Percentiles rank a stretch among this genome's conserved stretches.
Conservation (phyloP, 2,888 invertebrate species). For the Digitonthophagus gazella region DNA sequence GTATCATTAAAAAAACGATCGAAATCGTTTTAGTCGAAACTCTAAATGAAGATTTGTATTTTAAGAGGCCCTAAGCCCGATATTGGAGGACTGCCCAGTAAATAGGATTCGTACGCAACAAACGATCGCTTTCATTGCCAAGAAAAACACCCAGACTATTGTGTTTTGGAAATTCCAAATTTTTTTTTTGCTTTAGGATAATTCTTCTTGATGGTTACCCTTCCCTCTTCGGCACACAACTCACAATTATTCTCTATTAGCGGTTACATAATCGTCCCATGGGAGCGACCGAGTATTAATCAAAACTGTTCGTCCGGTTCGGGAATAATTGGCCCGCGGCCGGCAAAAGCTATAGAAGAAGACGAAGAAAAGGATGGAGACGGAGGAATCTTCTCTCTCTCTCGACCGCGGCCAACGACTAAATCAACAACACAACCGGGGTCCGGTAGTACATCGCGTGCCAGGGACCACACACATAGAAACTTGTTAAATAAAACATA, state of each 20-base stretch:
- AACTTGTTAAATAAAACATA: constrained; percentile 53
- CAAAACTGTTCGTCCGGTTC: constrained; percentile 12
- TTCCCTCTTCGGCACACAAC: background rate
- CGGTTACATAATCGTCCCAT: constrained; percentile 14
- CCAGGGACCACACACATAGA: constrained; percentile 50
- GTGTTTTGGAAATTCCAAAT: background rate
- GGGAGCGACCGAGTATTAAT: constrained; percentile 12
- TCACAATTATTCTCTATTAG: constrained; percentile 14
- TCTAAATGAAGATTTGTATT: background rate
- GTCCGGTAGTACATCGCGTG: constrained; percentile 50
- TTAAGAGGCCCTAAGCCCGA: background rate
- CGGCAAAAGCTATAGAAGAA: background rate
- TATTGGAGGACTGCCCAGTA: background rate
- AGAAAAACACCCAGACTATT: background rate
- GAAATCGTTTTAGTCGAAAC: background rate
- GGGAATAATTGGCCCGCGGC: constrained; percentile 15
- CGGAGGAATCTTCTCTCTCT: background rate
- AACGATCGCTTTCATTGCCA: background rate
- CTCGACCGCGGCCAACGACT: constrained; percentile 28
- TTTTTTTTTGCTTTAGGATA: background rate
- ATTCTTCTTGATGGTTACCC: background rate
- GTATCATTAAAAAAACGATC: background rate
- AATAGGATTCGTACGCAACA: background rate
- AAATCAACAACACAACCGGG: constrained; percentile 34
- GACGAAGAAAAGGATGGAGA: background rate